Evolutionary conservation across 2,113 vertebrate genomes (phyloP).

Genomic region (Rattus rattus): DNA sequence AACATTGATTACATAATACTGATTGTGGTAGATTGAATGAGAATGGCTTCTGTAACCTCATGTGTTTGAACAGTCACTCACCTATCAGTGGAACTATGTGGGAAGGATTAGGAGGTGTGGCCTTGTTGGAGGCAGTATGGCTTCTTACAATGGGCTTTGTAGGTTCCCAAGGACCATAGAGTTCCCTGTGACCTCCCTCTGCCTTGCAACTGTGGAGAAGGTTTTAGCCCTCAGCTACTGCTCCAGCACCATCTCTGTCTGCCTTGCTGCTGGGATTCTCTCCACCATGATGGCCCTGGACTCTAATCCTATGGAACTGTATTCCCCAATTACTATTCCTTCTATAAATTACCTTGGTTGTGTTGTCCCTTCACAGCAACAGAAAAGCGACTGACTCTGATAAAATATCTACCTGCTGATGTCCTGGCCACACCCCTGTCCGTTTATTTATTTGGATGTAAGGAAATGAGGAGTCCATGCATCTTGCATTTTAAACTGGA

Average conservation of each 20-base stretch:
- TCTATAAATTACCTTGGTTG: not conserved
- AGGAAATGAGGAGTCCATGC: too few species aligned
- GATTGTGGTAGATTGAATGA: not conserved
- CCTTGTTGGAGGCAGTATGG: not conserved
- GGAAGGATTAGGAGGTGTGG: not conserved
- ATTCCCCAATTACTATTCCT: not conserved
- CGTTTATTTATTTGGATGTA: not conserved
- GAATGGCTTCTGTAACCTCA: not conserved
- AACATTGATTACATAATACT: not conserved
- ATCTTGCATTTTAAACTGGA: too few species aligned
- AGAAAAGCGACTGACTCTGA: not conserved
- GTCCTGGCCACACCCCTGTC: not conserved
- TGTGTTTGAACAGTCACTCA: not conserved
- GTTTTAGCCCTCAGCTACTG: not conserved
- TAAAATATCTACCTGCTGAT: not conserved
- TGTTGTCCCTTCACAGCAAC: not conserved
- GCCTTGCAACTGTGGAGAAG: not conserved
- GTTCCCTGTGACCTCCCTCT: not conserved
- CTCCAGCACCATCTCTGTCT: not conserved
- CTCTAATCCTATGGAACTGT: not conserved
- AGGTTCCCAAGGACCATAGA: not conserved
- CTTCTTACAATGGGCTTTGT: not conserved
- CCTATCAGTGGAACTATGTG: not conserved
- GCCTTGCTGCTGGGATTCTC: not conserved
- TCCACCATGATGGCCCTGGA: not conserved